phyloP scores from a whole-genome alignment of 2,888 invertebrate species.

The Maniola hyperantus region DNA sequence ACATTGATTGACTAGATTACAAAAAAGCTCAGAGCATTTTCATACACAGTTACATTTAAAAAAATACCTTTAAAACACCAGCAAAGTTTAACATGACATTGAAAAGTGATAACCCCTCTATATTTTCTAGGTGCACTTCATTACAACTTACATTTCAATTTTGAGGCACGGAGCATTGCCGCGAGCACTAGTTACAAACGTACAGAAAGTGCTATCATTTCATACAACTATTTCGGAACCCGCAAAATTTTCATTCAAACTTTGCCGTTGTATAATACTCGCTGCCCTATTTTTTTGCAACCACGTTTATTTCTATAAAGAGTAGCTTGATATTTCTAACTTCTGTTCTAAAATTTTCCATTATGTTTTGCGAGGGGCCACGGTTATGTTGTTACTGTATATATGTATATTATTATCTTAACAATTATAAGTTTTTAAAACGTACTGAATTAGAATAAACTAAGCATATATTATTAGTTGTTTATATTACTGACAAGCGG shows the following conservation, averaged over 20 bases:
- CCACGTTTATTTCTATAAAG: constrained; percentile 21
- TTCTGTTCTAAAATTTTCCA: constrained; percentile 11
- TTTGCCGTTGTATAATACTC: constrained; percentile 26
- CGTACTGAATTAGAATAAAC: no score
- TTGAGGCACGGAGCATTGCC: constrained; percentile 32
- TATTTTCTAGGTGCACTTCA: constrained; percentile 28
- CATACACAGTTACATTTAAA: no score
- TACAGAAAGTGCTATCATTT: constrained; percentile 40
- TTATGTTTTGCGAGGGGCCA: not conserved
- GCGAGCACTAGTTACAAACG: constrained; percentile 38
- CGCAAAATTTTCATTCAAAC: constrained; percentile 42
- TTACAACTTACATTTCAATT: constrained; percentile 39
- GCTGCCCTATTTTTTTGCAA: constrained; percentile 40
- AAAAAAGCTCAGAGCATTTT: no score
- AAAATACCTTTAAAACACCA: no score
- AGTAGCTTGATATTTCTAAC: constrained; percentile 5
- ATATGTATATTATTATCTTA: no score
- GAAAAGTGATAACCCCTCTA: constrained; percentile 20
- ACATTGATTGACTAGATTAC: no score
- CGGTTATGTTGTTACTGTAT: no score
- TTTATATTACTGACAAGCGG: no score
- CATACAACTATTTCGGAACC: constrained; percentile 41
- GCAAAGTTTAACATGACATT: no score
- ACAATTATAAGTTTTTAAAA: no score
- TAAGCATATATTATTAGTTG: no score